Base-by-base conservation (phyloP, 2,888 invertebrate species). In the Mesorhabditis spiculigera region DNA sequence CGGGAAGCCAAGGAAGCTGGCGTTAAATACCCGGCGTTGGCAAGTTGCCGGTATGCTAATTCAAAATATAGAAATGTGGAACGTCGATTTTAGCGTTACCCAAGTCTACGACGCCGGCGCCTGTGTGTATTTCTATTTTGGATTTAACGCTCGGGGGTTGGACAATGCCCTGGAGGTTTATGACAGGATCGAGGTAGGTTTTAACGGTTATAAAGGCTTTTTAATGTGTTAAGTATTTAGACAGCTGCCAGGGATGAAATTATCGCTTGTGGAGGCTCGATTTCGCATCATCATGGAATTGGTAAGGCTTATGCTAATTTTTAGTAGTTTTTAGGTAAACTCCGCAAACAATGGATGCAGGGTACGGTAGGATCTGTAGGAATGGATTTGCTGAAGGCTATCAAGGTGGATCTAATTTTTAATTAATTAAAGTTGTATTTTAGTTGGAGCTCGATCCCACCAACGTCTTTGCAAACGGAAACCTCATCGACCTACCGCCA, bases 101-200 rank as follows among this genome's bases (percentile, higher is more conserved):
- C 97, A 98, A 88, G 94, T 94, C 42, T 95, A 98, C 86, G 97
- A 98, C 86, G 92, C 93, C 0, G 98, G 98, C 0, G 95, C 95
- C 81, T 95, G 95, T 86, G 91, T 97, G 67, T 97, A 97, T 86
- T 93, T 94, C 88, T 93, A 95, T 89, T 93, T 97, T 89, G 92
- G 92, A 58, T 92, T 93, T 87, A 92, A 92, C 86, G 88, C 88
- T 72, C 90, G 74, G 58, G 78, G 90, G 75, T 67, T 88, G n/a
- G 70, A 68, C 42, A 90, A 93, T 86, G 92, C 93, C 0, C 91
- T 94, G 0, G 88, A 89, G 4, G 89, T 91, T 0, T 95, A 94
- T 86, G 94, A 95, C 85, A 89, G 91, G 70, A 92, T 97, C 68
- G 96, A 97, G 88, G 89, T 89, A 72, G 72, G 80, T 65, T 43